Percentiles rank a stretch among this genome's conserved stretches.
These are phyloP conservation scores for Epinephelus awoara DNA, from an alignment of 2,797 vertebrate genomes.

Conservation along the genomic window DNA sequence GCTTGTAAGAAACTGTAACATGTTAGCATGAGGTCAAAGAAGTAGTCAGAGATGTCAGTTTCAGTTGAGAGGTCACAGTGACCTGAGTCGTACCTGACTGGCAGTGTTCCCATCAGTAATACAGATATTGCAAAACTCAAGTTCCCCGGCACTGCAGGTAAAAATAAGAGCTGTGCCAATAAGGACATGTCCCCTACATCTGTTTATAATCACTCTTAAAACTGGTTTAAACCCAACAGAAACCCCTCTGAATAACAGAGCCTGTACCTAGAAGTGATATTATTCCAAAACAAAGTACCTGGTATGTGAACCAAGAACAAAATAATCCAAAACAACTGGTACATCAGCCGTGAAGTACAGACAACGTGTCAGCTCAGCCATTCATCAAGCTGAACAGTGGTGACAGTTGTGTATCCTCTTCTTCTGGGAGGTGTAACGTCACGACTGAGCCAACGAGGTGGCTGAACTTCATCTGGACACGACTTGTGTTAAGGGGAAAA, in stretches of 20 bases:
- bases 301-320: neutral
- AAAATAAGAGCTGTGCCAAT: neutral
- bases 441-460: neutral
- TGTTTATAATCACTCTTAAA: neutral
- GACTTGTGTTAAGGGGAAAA: neutral
- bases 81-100: neutral
- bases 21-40: neutral
- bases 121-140: neutral
- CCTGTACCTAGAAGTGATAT: neutral
- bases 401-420: neutral
- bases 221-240: neutral
- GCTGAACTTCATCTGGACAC: neutral
- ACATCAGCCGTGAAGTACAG: neutral
- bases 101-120: neutral
- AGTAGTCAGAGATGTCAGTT: neutral
- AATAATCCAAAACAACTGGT: neutral
- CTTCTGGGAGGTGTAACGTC: neutral
- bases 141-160: neutral
- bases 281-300: neutral
- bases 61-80: neutral
- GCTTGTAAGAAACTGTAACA: neutral
- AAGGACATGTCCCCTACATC: neutral
- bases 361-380: neutral
- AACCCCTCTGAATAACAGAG: slow-evolving; percentile 4
- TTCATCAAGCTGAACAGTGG: neutral